phyloP scores from a whole-genome alignment of 1,140 invertebrate species.

The Teleogryllus occipitalis region DNA sequence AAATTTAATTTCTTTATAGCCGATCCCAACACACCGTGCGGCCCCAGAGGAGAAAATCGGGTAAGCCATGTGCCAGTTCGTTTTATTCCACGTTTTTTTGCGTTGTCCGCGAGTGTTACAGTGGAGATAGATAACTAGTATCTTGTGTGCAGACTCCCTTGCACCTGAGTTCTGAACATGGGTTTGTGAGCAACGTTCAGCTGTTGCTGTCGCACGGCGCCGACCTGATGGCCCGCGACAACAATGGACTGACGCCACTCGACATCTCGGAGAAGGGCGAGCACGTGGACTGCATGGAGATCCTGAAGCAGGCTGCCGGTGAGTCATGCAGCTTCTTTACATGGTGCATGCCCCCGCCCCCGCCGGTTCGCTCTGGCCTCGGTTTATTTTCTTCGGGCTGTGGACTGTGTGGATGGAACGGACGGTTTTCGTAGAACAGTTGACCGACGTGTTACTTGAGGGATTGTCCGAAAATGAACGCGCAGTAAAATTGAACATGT shows the following conservation, averaged over 20 bases:
- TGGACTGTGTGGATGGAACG: too few relatives aligned
- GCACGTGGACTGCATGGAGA: constrained; percentile 53
- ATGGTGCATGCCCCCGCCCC: too few relatives aligned
- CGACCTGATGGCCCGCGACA: constrained; percentile 53
- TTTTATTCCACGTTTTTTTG: neutral
- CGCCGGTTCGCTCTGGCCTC: too few relatives aligned
- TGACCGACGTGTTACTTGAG: too few relatives aligned
- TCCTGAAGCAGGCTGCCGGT: constrained; percentile 63
- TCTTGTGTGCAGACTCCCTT: constrained; percentile 57
- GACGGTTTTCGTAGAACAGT: too few relatives aligned
- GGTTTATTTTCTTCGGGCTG: too few relatives aligned
- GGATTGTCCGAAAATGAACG: too few relatives aligned
- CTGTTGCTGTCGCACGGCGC: constrained; percentile 60
- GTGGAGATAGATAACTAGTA: neutral
- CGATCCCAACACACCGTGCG: constrained; percentile 60
- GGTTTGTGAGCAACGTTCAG: constrained; percentile 60
- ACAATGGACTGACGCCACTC: constrained; percentile 57
- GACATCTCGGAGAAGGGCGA: constrained; percentile 66
- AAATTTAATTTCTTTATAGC: constrained; percentile 36
- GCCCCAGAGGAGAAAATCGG: constrained; percentile 50
- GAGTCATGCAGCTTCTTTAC: constrained; percentile 28
- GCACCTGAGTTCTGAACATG: constrained; percentile 73
- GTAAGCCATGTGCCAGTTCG: constrained; percentile 30
- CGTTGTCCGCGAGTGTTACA: neutral
- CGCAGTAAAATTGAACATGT: too few relatives aligned